Conservation (phyloP, 2,113 vertebrate species). For the Isichthys henryi region DNA sequence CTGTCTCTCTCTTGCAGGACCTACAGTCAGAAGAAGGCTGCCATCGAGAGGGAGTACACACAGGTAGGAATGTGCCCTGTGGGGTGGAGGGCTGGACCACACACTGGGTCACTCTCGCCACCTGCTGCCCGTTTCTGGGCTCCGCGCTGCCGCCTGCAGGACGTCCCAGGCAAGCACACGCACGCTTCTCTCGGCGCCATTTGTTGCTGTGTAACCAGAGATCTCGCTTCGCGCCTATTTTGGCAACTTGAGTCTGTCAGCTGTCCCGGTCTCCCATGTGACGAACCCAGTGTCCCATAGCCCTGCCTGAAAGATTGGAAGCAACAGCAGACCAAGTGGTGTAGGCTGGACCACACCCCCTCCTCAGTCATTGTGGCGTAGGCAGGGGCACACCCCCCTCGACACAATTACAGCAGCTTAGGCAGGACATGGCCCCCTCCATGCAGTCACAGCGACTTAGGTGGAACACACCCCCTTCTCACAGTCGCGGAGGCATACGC, state of each 20-base stretch:
- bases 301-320: background rate
- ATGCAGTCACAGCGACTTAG: background rate
- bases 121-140: background rate
- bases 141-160: background rate
- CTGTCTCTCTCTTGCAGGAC: conserved; percentile 65
- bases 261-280: background rate
- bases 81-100: background rate
- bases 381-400: background rate
- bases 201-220: background rate
- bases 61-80: conserved; percentile 65
- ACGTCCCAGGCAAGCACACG: background rate
- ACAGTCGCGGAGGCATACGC: no score
- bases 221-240: background rate
- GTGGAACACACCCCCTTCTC: background rate
- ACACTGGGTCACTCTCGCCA: background rate
- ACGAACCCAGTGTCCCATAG: background rate
- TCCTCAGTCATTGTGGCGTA: background rate
- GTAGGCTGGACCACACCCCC: background rate
- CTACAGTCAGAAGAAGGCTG: conserved; percentile 94
- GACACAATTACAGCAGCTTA: no score
- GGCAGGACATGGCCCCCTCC: no score
- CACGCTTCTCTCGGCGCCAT: background rate
- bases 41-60: conserved; percentile 91
- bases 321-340: background rate
- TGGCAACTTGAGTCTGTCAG: background rate